phyloP scores from a whole-genome alignment of 1,140 invertebrate genomes.

The Cydia splendana region DNA sequence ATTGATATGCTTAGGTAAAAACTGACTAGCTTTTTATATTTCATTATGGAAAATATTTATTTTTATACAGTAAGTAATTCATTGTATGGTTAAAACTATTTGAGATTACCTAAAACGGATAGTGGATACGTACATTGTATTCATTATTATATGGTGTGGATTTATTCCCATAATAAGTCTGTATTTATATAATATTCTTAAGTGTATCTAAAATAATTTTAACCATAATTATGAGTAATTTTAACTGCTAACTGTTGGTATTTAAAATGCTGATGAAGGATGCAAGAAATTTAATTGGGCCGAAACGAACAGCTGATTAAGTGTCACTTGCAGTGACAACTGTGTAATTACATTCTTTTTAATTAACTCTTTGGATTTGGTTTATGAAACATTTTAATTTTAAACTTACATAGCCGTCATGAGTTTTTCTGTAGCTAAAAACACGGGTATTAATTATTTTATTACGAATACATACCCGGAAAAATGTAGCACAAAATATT shows the following conservation, averaged over 20 bases:
- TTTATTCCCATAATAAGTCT: no score
- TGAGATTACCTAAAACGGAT: background rate
- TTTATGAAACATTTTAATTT: background rate
- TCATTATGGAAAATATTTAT: constrained; percentile 23
- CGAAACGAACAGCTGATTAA: background rate
- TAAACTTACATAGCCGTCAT: background rate
- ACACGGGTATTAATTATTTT: background rate
- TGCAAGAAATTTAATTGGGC: background rate
- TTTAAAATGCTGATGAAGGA: background rate
- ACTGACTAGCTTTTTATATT: constrained; percentile 17
- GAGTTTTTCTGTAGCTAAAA: background rate
- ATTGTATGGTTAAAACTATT: background rate
- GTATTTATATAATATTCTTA: background rate
- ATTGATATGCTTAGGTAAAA: constrained; percentile 23
- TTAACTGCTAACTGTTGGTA: background rate
- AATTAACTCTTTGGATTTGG: background rate
- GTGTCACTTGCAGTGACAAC: constrained; percentile 20
- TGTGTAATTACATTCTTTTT: constrained; percentile 24
- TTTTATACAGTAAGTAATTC: background rate
- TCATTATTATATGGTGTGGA: no score
- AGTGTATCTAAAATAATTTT: background rate
- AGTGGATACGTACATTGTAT: background rate
- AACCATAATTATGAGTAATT: background rate
- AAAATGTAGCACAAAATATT: no score
- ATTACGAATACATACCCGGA: no score